Evolutionary conservation across 2,888 invertebrate species (phyloP).

Genomic region (Andrena haemorrhoa): DNA sequence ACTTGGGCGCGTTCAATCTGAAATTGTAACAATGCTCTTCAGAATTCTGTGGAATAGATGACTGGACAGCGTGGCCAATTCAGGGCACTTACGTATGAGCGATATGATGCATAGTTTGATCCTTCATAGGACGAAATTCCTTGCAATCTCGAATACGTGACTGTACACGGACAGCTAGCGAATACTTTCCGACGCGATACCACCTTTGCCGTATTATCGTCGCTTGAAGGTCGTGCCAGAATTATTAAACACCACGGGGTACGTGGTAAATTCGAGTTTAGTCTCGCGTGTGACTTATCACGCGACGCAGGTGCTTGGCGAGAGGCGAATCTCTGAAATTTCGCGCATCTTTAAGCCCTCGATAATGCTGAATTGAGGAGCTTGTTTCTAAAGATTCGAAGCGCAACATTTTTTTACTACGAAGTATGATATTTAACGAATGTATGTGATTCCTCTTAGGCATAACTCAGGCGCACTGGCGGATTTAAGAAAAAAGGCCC

Average conservation of each 20-base stretch:
- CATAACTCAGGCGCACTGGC: no score
- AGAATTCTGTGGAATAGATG: neutral
- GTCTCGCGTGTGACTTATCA: conserved; percentile 2
- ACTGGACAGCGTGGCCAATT: neutral
- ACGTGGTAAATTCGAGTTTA: conserved; percentile 32
- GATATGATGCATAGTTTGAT: conserved; percentile 36
- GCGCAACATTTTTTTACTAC: no score
- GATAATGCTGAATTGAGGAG: no score
- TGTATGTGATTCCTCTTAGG: no score
- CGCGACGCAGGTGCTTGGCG: neutral
- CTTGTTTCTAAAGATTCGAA: no score
- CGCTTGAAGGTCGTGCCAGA: conserved; percentile 32
- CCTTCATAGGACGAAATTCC: neutral
- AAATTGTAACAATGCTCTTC: neutral
- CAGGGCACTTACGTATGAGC: conserved; percentile 32
- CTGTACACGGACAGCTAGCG: conserved; percentile 14
- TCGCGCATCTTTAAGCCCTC: no score
- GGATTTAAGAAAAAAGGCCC: no score
- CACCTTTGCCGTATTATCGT: neutral
- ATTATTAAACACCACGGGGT: conserved; percentile 43
- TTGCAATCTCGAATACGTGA: conserved; percentile 16
- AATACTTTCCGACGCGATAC: neutral
- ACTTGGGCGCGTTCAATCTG: conserved; percentile 17
- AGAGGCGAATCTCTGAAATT: neutral
- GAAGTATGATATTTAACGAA: no score